Conservation (phyloP, 2,113 vertebrate species). For the Sceloporus tristichus region DNA sequence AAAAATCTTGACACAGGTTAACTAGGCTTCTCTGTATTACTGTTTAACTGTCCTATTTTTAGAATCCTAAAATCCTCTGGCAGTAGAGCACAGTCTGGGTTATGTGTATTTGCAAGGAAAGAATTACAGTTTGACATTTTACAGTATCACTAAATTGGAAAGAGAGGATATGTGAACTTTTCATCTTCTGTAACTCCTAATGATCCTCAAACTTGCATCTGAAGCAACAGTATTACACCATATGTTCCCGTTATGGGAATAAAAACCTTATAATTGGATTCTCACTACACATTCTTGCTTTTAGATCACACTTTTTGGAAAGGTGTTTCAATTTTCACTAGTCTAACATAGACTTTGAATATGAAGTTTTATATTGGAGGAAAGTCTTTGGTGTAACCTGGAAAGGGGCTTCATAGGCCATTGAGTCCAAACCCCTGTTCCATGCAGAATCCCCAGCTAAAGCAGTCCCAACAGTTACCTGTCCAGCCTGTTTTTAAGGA, state of each 20-base stretch:
- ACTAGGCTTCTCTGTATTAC: not conserved
- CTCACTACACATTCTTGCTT: slow-evolving; percentile 11
- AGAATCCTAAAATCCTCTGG: slow-evolving; percentile 4
- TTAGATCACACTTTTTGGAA: slow-evolving; percentile 37
- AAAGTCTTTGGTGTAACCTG: not conserved
- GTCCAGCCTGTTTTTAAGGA: too few relatives aligned
- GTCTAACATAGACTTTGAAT: not conserved
- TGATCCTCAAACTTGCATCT: slow-evolving; percentile 24
- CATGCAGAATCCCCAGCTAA: too few relatives aligned
- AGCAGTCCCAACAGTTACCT: too few relatives aligned
- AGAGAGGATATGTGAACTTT: slow-evolving; percentile 28
- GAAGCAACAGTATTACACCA: slow-evolving; percentile 18
- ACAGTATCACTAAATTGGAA: slow-evolving; percentile 27
- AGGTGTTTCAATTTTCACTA: slow-evolving; percentile 23
- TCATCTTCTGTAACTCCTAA: slow-evolving; percentile 31
- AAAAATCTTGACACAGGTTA: slow-evolving; percentile 7
- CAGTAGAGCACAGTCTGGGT: not conserved
- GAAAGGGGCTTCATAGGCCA: not conserved
- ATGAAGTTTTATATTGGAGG: slow-evolving; percentile 6
- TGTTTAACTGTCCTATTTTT: slow-evolving; percentile 20
- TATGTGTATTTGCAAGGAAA: slow-evolving; percentile 1
- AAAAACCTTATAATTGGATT: slow-evolving; percentile 40
- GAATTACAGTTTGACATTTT: slow-evolving; percentile 18
- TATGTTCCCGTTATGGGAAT: slow-evolving; percentile 19
- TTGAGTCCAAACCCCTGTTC: too few relatives aligned